Evolutionary conservation across 2,888 invertebrate species (phyloP).

Genomic region (Piscicola geometra): DNA sequence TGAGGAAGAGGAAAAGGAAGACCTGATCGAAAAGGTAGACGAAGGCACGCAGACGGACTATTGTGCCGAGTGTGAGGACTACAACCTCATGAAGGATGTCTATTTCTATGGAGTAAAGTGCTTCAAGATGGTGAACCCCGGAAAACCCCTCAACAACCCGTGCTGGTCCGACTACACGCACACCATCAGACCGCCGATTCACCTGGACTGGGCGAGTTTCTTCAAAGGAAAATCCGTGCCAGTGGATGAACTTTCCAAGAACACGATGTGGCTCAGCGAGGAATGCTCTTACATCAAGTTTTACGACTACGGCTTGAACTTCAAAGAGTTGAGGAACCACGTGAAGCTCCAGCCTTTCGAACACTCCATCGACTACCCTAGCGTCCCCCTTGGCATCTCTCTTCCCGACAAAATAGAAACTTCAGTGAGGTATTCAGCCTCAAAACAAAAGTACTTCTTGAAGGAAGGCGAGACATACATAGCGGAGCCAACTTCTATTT

Average conservation of each 20-base stretch:
- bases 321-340: neutral
- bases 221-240: neutral
- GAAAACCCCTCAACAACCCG: neutral
- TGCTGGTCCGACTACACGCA: slow-evolving; percentile 5
- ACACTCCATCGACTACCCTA: neutral
- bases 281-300: slow-evolving; percentile 1
- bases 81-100: slow-evolving; percentile 22
- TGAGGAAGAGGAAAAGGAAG: neutral
- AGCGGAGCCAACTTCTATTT: neutral
- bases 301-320: neutral
- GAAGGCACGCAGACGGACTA: slow-evolving; percentile 9
- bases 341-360: neutral
- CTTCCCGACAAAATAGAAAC: neutral
- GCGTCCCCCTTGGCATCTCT: neutral
- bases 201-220: slow-evolving; percentile 21
- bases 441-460: neutral
- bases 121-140: neutral
- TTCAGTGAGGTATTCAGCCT: neutral
- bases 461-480: neutral
- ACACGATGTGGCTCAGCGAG: slow-evolving; percentile 16
- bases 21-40: neutral
- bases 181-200: neutral
- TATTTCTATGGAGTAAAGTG: slow-evolving; percentile 10
- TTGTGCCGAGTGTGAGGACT: neutral
- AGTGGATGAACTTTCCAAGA: neutral